These are phyloP conservation scores for Falco columbarius DNA, from an alignment of 2,797 vertebrate species.

Conservation along the genomic window DNA sequence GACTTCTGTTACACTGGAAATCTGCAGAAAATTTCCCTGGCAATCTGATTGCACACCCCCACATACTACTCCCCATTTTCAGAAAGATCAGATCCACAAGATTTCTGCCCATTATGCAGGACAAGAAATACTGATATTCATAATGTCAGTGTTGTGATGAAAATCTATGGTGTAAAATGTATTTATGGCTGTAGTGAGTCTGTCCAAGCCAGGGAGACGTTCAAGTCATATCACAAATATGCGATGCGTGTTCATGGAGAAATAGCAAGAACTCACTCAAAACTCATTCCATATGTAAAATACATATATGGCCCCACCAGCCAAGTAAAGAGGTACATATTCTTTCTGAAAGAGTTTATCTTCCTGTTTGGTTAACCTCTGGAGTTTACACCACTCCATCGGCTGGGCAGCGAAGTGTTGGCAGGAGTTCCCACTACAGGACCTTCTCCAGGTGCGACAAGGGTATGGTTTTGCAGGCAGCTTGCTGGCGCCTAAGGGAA, in stretches of 20 bases:
- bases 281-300: not conserved
- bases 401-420: fast-evolving
- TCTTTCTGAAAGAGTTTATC: not conserved
- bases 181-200: not conserved
- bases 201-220: not conserved
- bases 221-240: not conserved
- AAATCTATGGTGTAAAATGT: not conserved
- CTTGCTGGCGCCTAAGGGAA: fast-evolving
- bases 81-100: not conserved
- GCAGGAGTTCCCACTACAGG: not conserved
- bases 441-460: not conserved
- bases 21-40: not conserved
- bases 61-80: not conserved
- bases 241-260: fast-evolving
- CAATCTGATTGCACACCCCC: not conserved
- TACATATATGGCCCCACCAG: not conserved
- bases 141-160: not conserved
- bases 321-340: not conserved
- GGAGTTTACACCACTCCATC: fast-evolving
- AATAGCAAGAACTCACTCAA: not conserved
- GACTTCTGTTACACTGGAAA: not conserved
- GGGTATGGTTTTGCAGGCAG: not conserved
- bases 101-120: not conserved
- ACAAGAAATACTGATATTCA: not conserved
- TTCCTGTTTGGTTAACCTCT: not conserved